These are phyloP conservation scores for Grammomys dolichurus DNA, from an alignment of 2,113 vertebrate species.

Conservation along the genomic window DNA sequence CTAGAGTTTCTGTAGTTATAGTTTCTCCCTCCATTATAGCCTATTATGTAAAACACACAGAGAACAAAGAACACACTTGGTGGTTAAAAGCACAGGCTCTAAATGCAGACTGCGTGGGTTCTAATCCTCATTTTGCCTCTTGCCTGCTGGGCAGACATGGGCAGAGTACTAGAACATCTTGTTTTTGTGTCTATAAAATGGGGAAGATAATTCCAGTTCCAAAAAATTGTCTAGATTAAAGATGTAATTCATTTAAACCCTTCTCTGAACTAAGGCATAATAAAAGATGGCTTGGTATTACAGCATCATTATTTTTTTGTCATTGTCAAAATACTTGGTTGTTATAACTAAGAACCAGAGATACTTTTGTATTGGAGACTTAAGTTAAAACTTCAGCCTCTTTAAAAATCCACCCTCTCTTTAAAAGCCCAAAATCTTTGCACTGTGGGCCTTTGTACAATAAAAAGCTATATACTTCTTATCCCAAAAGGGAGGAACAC, in stretches of 20 bases:
- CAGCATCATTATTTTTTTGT: neutral
- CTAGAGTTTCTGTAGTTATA: neutral
- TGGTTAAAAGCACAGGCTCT: constrained; percentile 34
- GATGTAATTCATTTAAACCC: neutral
- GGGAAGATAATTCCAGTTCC: neutral
- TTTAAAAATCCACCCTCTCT: neutral
- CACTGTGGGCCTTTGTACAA: neutral
- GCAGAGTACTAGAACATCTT: constrained; percentile 11
- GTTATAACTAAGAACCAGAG: constrained; percentile 45
- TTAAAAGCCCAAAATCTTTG: neutral
- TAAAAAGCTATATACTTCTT: neutral
- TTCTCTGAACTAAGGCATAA: constrained; percentile 11
- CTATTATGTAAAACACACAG: constrained; percentile 5
- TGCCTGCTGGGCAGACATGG: neutral
- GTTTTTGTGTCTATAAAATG: constrained; percentile 49
- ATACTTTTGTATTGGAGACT: constrained; percentile 42
- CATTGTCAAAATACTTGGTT: neutral
- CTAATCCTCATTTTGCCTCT: constrained; percentile 36
- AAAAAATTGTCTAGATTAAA: constrained; percentile 24
- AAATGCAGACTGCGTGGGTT: constrained; percentile 22
- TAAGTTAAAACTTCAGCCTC: neutral
- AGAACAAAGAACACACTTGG: neutral
- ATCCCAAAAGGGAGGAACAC: neutral
- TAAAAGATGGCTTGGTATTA: neutral
- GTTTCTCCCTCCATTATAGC: neutral